phyloP scores from a whole-genome alignment of 2,888 invertebrate genomes.

The Ypsolopha sequella region DNA sequence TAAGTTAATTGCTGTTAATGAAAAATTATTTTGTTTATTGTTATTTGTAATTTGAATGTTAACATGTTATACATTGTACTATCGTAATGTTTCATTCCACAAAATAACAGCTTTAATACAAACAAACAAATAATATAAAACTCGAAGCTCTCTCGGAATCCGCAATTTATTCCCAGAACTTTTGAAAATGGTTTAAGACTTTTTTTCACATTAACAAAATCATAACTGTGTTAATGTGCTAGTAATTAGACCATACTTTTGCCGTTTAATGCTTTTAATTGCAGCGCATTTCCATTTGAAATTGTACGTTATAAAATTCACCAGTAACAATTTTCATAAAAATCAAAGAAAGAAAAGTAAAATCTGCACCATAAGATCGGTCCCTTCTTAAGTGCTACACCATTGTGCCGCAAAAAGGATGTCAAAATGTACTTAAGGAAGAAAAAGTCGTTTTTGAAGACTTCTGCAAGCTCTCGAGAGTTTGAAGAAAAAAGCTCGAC shows the following conservation, averaged over 20 bases:
- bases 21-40: no score
- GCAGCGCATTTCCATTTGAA: no score
- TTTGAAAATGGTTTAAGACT: not conserved
- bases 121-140: no score
- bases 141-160: no score
- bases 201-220: not conserved
- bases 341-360: no score
- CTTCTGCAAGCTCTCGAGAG: conserved; percentile 58
- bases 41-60: no score
- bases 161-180: no score
- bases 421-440: conserved; percentile 53
- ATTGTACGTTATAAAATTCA: no score
- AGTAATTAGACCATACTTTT: not conserved
- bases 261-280: not conserved
- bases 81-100: no score
- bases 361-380: conserved; percentile 6
- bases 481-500: conserved; percentile 45
- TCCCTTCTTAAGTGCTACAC: conserved; percentile 32
- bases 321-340: no score
- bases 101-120: no score
- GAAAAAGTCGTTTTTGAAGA: conserved; percentile 56
- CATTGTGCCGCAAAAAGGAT: conserved; percentile 41
- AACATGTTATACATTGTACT: no score
- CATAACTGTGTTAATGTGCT: not conserved
- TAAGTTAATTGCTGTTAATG: not conserved